Base-by-base conservation (phyloP, 2,888 invertebrate species). In the Diaphora mendica region DNA sequence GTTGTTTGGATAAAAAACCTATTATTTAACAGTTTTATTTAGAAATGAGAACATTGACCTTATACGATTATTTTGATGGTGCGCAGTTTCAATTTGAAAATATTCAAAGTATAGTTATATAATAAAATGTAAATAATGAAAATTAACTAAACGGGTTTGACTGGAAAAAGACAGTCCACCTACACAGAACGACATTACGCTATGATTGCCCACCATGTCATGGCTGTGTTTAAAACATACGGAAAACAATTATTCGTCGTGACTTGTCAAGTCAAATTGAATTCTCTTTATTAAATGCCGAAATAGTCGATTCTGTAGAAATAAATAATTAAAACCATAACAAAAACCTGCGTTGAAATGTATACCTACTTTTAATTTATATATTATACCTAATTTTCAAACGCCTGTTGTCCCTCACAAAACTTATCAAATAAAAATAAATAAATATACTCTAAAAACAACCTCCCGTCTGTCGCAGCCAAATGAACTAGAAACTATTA, bases 111-210 rank as follows among this genome's bases (percentile, higher is more conserved):
- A 55, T 39, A 59, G 20, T 70, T 42, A 70, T 55, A 23, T 59
- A 30, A 70, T 59, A 33, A 39, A 42, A 39, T 35, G 20, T n/a
- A 30, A 51, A 15, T 48, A 51, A 65, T 51, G 20, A 65, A 65
- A 39, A 51, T 71, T 39, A 51, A 26, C 26, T n/a, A 51, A 71
- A 71, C 65, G 1, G 64, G 51, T 65, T 64, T 20, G n/a, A 65
- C 65, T 51, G 17, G 62, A 51, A 35, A 35, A 71, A 39, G 33
- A 51, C 35, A 13, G 33, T 71, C 35, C 51, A 65, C 51, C 70
- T 64, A 39, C 62, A 30, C 62, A 70, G 20, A 26, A 33, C 15
- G 44, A 64, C n/a, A 70, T 64, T 64, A 20, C 62, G 62, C 15
- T 59, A 59, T 15, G 59, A 59, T 59, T 26, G 26, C 3, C n/a